A percentile compares a stretch with the other conserved stretches of the same genome.
Evolutionary conservation across 2,888 invertebrate genomes (phyloP).

Genomic region (Cancer borealis): DNA sequence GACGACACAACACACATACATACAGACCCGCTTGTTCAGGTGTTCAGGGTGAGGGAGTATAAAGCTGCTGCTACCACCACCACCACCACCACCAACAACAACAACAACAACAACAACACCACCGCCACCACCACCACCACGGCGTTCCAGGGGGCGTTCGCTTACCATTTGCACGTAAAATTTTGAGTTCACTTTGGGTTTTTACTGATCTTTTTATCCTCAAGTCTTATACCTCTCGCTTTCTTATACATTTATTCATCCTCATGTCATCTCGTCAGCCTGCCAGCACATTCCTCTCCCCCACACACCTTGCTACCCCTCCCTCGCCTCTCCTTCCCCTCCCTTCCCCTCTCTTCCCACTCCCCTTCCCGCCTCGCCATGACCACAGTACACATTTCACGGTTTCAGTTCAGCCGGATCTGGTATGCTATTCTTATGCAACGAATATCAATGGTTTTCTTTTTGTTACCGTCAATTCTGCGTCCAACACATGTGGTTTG

Average conservation of each 20-base stretch:
- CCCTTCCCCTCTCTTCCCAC: background rate
- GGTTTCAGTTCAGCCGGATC: background rate
- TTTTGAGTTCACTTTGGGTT: too few relatives aligned
- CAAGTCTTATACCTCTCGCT: background rate
- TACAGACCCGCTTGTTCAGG: too few relatives aligned
- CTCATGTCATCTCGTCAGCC: background rate
- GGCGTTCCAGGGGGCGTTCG: background rate
- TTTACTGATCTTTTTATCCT: too few relatives aligned
- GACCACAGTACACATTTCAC: background rate
- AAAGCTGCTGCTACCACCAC: too few relatives aligned
- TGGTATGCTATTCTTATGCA: constrained; percentile 7
- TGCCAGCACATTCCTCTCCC: background rate
- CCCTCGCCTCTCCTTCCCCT: background rate
- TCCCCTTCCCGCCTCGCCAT: background rate
- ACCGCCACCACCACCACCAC: too few relatives aligned
- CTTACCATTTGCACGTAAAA: background rate
- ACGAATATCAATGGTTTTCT: background rate
- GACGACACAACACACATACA: too few relatives aligned
- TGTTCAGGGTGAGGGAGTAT: too few relatives aligned
- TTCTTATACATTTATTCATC: background rate
- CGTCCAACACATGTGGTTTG: constrained; percentile 3
- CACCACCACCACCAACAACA: background rate
- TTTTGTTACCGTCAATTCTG: background rate
- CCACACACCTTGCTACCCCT: background rate
- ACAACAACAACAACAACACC: too few relatives aligned